Conservation (phyloP, 2,888 invertebrate genomes). For the Pseudococcus viburni region DNA sequence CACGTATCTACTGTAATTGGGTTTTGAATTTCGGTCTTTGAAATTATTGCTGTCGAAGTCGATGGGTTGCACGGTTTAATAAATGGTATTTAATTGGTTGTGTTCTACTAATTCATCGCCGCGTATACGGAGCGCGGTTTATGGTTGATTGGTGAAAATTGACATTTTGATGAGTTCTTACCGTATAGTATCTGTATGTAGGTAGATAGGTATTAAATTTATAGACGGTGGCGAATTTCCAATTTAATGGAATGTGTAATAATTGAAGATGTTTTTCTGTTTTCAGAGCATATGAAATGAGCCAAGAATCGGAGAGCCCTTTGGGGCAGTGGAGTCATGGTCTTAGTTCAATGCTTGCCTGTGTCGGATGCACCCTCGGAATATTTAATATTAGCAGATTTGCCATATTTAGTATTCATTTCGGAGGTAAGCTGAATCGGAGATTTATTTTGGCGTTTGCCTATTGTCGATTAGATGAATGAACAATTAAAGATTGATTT, state of each 20-base stretch:
- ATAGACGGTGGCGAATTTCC: not conserved
- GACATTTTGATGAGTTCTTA: slow-evolving; percentile 1
- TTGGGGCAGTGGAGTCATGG: slow-evolving; percentile 79
- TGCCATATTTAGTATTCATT: slow-evolving; percentile 87
- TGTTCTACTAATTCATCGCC: slow-evolving; percentile 15
- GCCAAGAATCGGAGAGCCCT: slow-evolving; percentile 73
- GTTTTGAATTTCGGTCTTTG: not conserved
- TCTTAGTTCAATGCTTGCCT: slow-evolving; percentile 85
- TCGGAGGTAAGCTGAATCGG: slow-evolving; percentile 78
- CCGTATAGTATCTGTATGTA: not conserved
- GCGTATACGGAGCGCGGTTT: not conserved
- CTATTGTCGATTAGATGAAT: not conserved
- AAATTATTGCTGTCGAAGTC: not conserved
- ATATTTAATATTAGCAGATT: slow-evolving; percentile 91
- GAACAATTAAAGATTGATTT: too few relatives aligned
- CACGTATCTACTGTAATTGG: not conserved
- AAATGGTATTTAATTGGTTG: slow-evolving; percentile 30
- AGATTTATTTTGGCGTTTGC: too few relatives aligned
- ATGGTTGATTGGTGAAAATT: slow-evolving; percentile 40
- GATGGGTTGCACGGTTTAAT: slow-evolving; percentile 13
- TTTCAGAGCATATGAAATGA: slow-evolving; percentile 75
- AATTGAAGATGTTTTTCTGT: slow-evolving; percentile 67
- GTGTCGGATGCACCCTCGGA: slow-evolving; percentile 88
- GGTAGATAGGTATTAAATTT: not conserved
- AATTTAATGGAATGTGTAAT: not conserved